These are phyloP conservation scores for Danionella dracula DNA, from an alignment of 2,797 vertebrate genomes.

Conservation along the genomic window DNA sequence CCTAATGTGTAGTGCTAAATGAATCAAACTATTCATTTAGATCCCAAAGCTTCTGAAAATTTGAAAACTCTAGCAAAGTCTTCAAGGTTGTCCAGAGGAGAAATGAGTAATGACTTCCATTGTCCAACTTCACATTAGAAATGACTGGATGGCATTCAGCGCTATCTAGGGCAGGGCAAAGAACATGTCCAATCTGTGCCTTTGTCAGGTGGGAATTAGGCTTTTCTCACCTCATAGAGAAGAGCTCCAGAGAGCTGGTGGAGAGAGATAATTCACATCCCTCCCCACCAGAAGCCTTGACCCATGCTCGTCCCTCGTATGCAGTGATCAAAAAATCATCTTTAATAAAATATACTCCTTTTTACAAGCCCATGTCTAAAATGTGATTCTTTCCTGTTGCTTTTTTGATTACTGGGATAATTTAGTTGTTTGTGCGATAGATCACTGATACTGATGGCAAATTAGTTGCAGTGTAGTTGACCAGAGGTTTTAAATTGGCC, in stretches of 20 bases:
- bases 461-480: constrained; percentile 12
- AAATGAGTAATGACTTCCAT: constrained; percentile 41
- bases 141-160: constrained; percentile 38
- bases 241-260: constrained; percentile 24
- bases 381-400: neutral
- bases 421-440: neutral
- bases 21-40: no score
- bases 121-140: constrained; percentile 39
- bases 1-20: no score
- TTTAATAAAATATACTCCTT: constrained; percentile 5
- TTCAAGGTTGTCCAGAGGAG: constrained; percentile 37
- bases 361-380: neutral
- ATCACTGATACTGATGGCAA: constrained; percentile 23
- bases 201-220: constrained; percentile 70
- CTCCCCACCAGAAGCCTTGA: constrained; percentile 23
- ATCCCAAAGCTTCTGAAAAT: no score
- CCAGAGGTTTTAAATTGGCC: constrained; percentile 40
- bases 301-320: constrained; percentile 33
- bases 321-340: constrained; percentile 2
- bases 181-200: constrained; percentile 57
- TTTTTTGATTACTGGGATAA: neutral
- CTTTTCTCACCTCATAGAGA: constrained; percentile 56
- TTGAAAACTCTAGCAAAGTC: constrained; percentile 29
- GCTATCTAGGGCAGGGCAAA: constrained; percentile 33
- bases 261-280: constrained; percentile 36